These are phyloP conservation scores for Silurus meridionalis DNA, from an alignment of 2,113 vertebrate genomes.

Conservation along the genomic window DNA sequence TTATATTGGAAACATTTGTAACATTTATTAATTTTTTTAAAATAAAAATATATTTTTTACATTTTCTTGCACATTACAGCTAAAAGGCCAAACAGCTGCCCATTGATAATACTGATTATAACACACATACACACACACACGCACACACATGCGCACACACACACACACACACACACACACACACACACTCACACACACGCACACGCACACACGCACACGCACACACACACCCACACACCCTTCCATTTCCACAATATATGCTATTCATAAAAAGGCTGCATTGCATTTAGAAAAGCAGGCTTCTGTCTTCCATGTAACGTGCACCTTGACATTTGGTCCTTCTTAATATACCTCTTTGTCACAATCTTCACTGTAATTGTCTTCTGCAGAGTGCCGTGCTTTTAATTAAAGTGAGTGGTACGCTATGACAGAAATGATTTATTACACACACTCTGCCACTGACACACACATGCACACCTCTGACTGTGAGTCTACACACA, in stretches of 20 bases:
- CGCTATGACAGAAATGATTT: slow-evolving; percentile 59
- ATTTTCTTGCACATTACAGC: not conserved
- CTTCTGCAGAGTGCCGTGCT: slow-evolving; percentile 50
- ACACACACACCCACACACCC: not conserved
- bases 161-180: not conserved
- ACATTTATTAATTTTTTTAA: too few species aligned
- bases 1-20: not conserved
- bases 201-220: not conserved
- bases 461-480: slow-evolving; percentile 38
- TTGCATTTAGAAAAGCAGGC: slow-evolving; percentile 36
- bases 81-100: not conserved
- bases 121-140: not conserved
- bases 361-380: slow-evolving; percentile 54
- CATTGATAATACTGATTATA: not conserved
- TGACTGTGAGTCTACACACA: slow-evolving; percentile 45
- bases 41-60: not conserved
- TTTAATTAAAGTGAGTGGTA: slow-evolving; percentile 64
- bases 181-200: not conserved
- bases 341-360: slow-evolving; percentile 57
- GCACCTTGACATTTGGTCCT: slow-evolving; percentile 56
- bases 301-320: slow-evolving; percentile 45
- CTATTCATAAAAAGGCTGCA: slow-evolving; percentile 43
- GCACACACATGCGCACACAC: not conserved
- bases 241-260: not conserved
- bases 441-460: slow-evolving; percentile 46